These are phyloP conservation scores for Desmodus rotundus DNA, from an alignment of 2,113 vertebrate species.

Conservation along the genomic window DNA sequence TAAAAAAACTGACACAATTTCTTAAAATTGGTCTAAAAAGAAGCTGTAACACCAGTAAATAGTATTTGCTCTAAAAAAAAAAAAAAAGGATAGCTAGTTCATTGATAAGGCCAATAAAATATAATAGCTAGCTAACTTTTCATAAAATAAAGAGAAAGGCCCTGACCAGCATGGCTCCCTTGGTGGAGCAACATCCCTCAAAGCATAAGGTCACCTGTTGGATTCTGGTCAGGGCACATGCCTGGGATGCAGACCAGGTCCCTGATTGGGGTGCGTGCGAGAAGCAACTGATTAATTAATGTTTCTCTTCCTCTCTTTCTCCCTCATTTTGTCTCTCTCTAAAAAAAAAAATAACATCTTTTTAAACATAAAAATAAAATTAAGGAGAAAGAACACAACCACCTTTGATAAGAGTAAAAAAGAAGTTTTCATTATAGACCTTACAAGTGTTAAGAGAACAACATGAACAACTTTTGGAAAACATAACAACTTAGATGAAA, in stretches of 20 bases:
- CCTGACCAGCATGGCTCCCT: too few relatives aligned
- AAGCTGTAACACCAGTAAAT: background rate
- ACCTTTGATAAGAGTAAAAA: background rate
- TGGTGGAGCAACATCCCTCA: too few relatives aligned
- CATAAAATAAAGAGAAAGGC: background rate
- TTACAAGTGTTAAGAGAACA: background rate
- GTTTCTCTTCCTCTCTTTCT: too few relatives aligned
- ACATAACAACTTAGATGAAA: background rate
- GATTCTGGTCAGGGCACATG: too few relatives aligned
- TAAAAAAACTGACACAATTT: background rate
- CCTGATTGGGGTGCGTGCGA: rapidly evolving
- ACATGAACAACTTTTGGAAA: background rate
- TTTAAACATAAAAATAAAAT: too few relatives aligned
- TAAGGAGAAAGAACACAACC: background rate
- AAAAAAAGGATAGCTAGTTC: background rate
- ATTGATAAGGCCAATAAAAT: background rate
- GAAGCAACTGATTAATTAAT: too few relatives aligned
- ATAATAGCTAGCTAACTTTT: background rate
- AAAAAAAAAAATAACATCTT: too few relatives aligned
- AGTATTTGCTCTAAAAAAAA: background rate
- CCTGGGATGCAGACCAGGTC: too few relatives aligned
- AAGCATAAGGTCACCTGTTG: too few relatives aligned
- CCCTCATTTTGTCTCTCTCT: too few relatives aligned
- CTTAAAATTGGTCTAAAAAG: background rate
- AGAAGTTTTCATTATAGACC: background rate